A percentile compares a stretch with the other conserved stretches of the same genome.
Conservation (phyloP, 2,113 vertebrate species). For the Climacteris rufus region DNA sequence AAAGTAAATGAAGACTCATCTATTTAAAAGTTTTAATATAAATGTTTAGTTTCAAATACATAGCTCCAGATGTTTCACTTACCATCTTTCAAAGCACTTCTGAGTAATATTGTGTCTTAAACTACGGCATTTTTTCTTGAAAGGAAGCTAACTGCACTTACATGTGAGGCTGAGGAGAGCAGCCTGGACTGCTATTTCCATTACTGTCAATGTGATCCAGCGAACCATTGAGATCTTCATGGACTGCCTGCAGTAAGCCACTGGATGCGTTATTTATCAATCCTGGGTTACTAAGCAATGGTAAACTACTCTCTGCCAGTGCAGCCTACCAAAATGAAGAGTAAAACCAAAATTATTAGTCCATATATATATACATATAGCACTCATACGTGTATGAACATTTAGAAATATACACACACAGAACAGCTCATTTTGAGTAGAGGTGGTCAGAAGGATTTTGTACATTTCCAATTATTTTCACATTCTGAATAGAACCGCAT, state of each 20-base stretch:
- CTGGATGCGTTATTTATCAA: conserved; percentile 94
- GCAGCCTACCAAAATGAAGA: conserved; percentile 81
- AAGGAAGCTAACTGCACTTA: conserved; percentile 75
- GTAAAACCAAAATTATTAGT: conserved; percentile 19
- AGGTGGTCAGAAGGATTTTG: background rate
- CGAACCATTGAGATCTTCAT: conserved; percentile 93
- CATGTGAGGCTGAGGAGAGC: conserved; percentile 95
- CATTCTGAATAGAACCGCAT: background rate
- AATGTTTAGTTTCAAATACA: background rate
- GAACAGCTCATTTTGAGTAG: background rate
- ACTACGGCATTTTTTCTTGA: background rate
- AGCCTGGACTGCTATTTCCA: conserved; percentile 93
- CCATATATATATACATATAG: background rate
- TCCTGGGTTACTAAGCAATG: conserved; percentile 90
- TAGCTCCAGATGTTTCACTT: background rate
- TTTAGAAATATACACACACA: background rate
- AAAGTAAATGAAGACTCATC: background rate
- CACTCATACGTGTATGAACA: background rate
- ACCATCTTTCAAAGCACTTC: conserved; percentile 18
- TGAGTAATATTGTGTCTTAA: background rate
- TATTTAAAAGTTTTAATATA: background rate
- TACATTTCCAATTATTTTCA: background rate
- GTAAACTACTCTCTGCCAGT: conserved; percentile 96
- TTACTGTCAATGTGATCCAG: conserved; percentile 98
- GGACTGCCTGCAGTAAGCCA: conserved; percentile 86